phyloP scores from a whole-genome alignment of 2,888 invertebrate genomes.

The Netelia fuscicornis region DNA sequence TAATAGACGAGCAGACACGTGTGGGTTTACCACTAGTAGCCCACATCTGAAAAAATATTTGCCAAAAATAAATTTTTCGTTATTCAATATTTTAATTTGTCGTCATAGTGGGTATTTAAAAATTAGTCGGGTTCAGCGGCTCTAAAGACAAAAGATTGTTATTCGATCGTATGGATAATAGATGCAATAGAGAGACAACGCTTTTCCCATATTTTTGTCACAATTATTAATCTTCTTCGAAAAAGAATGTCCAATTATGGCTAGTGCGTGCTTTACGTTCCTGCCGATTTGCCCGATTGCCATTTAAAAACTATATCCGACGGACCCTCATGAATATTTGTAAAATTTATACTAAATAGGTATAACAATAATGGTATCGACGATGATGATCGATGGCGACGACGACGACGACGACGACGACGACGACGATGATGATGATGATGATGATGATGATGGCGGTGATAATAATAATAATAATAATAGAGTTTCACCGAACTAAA shows the following conservation, averaged over 20 bases:
- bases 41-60: conserved; percentile 51
- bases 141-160: not conserved
- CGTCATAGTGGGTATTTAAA: conserved; percentile 21
- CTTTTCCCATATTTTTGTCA: conserved; percentile 16
- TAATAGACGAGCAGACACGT: conserved; percentile 29
- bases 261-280: conserved; percentile 19
- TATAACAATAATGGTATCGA: not conserved
- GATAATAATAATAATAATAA: conserved; percentile 12
- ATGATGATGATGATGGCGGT: not conserved
- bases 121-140: conserved; percentile 13
- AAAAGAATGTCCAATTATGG: not conserved
- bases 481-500: conserved; percentile 25
- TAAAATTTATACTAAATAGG: not conserved
- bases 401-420: no score
- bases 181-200: conserved; percentile 52
- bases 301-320: conserved; percentile 11
- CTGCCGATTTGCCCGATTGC: conserved; percentile 20
- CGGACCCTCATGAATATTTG: conserved; percentile 6
- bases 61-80: conserved; percentile 61
- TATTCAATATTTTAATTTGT: conserved; percentile 40
- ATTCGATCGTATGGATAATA: not conserved
- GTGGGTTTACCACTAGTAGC: not conserved
- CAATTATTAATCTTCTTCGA: not conserved
- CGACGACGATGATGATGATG: not conserved
- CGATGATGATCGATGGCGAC: no score